A percentile compares a stretch with the other conserved stretches of the same genome.
Evolutionary conservation across 2,797 vertebrate species (phyloP).

Genomic region (Avahi laniger): DNA sequence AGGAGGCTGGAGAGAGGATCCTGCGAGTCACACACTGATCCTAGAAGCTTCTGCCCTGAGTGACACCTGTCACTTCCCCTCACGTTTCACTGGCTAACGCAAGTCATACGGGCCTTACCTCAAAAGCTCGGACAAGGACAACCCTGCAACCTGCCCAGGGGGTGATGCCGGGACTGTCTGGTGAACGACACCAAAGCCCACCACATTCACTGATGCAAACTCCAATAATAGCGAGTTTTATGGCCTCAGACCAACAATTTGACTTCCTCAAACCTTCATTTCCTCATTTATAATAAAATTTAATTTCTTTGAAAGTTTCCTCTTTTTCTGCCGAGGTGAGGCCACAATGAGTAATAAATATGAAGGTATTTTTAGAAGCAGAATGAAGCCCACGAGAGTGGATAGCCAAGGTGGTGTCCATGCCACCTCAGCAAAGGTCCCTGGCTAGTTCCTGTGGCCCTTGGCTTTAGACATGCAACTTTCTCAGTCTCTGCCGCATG

Average conservation of each 20-base stretch:
- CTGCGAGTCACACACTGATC: background rate
- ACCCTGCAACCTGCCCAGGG: background rate
- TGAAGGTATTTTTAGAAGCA: background rate
- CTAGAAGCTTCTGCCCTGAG: background rate
- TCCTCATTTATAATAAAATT: background rate
- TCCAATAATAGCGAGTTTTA: accelerated
- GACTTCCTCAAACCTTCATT: background rate
- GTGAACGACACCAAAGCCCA: background rate
- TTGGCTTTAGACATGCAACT: background rate
- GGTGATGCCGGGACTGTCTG: background rate
- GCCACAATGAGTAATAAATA: background rate
- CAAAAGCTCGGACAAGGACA: background rate
- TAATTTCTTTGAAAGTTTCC: background rate
- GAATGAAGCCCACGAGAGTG: background rate
- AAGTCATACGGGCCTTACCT: background rate
- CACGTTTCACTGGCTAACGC: background rate
- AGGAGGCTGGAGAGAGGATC: background rate
- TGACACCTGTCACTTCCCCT: background rate
- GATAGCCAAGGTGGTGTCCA: accelerated
- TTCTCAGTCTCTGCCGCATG: background rate
- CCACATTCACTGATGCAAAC: background rate
- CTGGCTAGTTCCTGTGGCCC: background rate
- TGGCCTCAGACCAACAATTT: background rate
- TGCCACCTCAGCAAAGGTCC: background rate
- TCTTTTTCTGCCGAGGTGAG: background rate